Base-by-base conservation (phyloP, 2,888 invertebrate species). In the Rhodophaea formosa region DNA sequence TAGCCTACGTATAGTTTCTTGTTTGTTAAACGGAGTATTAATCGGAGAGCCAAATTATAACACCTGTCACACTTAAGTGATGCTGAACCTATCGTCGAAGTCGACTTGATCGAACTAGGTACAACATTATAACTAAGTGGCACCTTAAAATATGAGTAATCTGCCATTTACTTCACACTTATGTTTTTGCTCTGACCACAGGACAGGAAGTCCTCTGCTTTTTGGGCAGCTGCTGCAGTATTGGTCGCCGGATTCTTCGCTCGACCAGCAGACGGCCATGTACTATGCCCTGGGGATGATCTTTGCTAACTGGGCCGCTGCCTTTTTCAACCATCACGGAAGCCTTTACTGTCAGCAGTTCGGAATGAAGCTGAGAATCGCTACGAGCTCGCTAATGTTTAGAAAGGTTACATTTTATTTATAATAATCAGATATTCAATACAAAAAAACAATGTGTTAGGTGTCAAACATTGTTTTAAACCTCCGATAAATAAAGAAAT, bases 291-390 rank as follows among this genome's bases (percentile, higher is more conserved):
- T 77, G 0, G 74, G 75, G 32, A 82, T 92, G 84, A 90, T 95
- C 53, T 17, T 90, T 0, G 63, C 70, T 17, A 90, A 88, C 64
- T 65, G 92, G 65, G 74, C 92, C 44, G 93, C 93, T 3, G 91
- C 93, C 0, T 80, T 94, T 56, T 87, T 93, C 57, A 93, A 94
- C 69, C 96, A 97, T 79, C 96, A 95, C 0, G 95, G 94, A 63
- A 94, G 94, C 77, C 92, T 95, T 70, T 93, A 91, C 47, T 88
- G 92, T 32, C 91, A 93, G 69, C 93, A 95, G 71, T 90, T 93
- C 12, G 96, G 96, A 39, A 95, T 96, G 95, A 92, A 94, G 73
- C 84, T 96, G 42, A 88, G 96, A 64, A 89, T 96, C 0, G 95
- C 96, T 0, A 93, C 94, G 58, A 94, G 95, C 69, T 93, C 95